Evolutionary conservation across 2,888 invertebrate genomes (phyloP), one percentile per base, ranked within the genome.

Genomic region (Tolmerus cingulatus): DNA sequence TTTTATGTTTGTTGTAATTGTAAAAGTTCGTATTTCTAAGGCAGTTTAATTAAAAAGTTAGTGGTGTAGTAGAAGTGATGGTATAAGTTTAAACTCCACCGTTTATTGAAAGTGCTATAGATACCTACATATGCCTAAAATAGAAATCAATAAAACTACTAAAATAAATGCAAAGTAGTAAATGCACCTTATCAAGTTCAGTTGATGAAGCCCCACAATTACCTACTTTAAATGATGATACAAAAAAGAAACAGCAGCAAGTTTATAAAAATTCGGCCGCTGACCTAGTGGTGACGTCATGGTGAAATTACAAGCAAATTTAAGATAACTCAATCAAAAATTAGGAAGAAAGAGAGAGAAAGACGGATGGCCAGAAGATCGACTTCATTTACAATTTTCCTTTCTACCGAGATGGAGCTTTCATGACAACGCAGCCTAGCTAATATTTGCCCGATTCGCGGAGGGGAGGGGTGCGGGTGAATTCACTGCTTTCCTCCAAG

Each of bases 211-310:
- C 9, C 27, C 9, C 51, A n/a, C 51, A 77, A 37, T 77, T 37
- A 78, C 55, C 30, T 0, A 7, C 57, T 34, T 40, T 57, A 82
- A 66, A 82, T 81, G 51, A 12, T 37, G 23, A 23, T 23, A 57
- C 57, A 74, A 87, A 40, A 51, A 34, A 74, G n/a, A 74, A 74
- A 74, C 85, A 85, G 74, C 74, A 85, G 85, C 43, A 74, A 85
- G 37, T 55, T 55, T 37, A 51, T 46, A 19, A 86, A 91, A 91
- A 91, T 90, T 92, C 91, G 92, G 92, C 91, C 92, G 91, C 91
- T 92, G 92, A 92, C 92, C 92, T 92, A 90, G 89, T 90, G 90
- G 91, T 92, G 92, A 92, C 92, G 92, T 92, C 92, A 92, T 91
- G 55, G 34, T 77, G 76, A 86, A 86, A 76, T 74, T 76, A n/a